Evolutionary conservation across 2,888 invertebrate genomes (phyloP).

Genomic region (Biston stratarius): DNA sequence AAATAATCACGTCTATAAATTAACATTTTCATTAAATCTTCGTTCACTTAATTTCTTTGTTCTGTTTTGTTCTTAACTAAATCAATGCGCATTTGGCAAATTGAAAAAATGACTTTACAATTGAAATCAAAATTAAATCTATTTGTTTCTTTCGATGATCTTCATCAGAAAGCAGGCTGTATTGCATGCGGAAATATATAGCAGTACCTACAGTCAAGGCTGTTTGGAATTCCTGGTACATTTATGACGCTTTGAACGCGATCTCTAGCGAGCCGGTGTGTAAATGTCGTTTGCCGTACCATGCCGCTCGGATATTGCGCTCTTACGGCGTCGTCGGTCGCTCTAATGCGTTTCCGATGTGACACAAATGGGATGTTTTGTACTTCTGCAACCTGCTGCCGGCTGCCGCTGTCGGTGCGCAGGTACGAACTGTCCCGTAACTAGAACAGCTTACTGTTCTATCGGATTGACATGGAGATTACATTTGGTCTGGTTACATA

Average conservation of each 20-base stretch:
- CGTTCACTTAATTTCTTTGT: slow-evolving; percentile 39
- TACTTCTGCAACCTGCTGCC: slow-evolving; percentile 51
- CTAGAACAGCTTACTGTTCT: slow-evolving; percentile 49
- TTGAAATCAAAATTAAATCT: slow-evolving; percentile 11
- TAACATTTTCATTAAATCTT: slow-evolving; percentile 50
- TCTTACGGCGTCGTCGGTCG: slow-evolving; percentile 72
- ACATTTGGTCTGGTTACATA: not conserved
- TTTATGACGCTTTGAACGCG: slow-evolving; percentile 21
- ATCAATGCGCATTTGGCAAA: slow-evolving; percentile 15
- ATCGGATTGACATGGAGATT: slow-evolving; percentile 24
- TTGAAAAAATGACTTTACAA: slow-evolving; percentile 18
- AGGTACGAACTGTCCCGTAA: slow-evolving; percentile 58
- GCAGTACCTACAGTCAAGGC: not conserved
- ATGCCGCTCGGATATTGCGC: slow-evolving; percentile 80
- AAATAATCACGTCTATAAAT: slow-evolving; percentile 45
- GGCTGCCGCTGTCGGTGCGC: slow-evolving; percentile 44
- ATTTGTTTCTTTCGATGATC: slow-evolving; percentile 9
- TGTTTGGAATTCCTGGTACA: slow-evolving; percentile 1
- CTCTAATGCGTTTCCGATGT: slow-evolving; percentile 83
- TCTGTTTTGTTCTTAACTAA: slow-evolving; percentile 29
- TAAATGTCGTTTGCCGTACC: slow-evolving; percentile 37
- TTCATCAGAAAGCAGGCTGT: not conserved
- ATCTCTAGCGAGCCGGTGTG: slow-evolving; percentile 29
- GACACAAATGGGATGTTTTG: slow-evolving; percentile 80
- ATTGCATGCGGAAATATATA: not conserved